Conservation (phyloP, 2,797 vertebrate genomes). For the Protonibea diacanthus region DNA sequence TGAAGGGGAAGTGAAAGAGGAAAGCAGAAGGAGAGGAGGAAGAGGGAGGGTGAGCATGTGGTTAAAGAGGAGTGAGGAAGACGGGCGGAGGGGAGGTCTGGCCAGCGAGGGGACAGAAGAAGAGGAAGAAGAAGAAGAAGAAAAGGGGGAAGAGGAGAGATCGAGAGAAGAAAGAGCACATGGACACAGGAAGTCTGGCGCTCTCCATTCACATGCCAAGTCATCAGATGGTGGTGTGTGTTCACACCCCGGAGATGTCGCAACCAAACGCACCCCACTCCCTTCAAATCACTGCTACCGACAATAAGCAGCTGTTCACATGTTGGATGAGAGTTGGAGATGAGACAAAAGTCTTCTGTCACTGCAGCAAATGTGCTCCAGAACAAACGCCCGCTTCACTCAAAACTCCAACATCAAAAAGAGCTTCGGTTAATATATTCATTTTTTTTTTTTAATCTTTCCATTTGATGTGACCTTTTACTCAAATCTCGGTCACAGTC, state of each 20-base stretch:
- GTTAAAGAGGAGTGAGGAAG: conserved; percentile 50
- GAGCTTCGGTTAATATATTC: conserved; percentile 24
- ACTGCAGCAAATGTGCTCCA: conserved; percentile 54
- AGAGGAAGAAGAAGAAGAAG: conserved; percentile 31
- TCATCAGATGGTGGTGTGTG: conserved; percentile 81
- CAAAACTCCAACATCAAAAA: conserved; percentile 48
- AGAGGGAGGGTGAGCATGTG: conserved; percentile 57
- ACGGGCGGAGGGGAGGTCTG: conserved; percentile 40
- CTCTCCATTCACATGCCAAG: conserved; percentile 78
- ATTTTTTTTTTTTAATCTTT: conserved; percentile 2
- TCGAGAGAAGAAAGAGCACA: conserved; percentile 55
- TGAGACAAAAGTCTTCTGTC: conserved; percentile 76
- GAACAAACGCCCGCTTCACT: conserved; percentile 56
- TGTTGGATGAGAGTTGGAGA: conserved; percentile 75
- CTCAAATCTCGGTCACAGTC: conserved; percentile 26
- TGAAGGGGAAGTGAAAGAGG: conserved; percentile 75
- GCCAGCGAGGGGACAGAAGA: conserved; percentile 56
- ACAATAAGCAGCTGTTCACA: conserved; percentile 83
- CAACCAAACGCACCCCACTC: conserved; percentile 75
- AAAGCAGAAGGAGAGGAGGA: conserved; percentile 73
- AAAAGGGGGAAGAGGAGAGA: conserved; percentile 13
- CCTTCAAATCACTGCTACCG: conserved; percentile 77
- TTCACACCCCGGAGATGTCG: conserved; percentile 79
- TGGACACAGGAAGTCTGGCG: conserved; percentile 79
- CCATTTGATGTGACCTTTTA: conserved; percentile 47